Evolutionary conservation across 2,888 invertebrate genomes (phyloP), one percentile per base, ranked within the genome.

Genomic region (Taenaris catops): DNA sequence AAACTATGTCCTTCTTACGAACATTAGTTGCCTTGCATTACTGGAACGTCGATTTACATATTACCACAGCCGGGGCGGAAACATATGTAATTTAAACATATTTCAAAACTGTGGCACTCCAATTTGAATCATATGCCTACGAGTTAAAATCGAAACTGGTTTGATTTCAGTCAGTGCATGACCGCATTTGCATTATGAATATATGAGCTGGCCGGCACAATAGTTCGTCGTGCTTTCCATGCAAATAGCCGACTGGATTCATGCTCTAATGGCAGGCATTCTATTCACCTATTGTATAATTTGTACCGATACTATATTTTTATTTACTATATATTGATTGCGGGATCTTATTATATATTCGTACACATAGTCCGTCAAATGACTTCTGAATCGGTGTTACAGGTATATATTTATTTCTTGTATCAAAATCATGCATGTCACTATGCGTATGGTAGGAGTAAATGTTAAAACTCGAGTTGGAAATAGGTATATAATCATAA

Each of bases 131-230:
- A 6, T 26, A 26, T 9, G 3, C 4, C 9, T 9, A 1, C 3
- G 26, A 2, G 9, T 17, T 16, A 17, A 17, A 26, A 3, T 8
- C n/a, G 1, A 9, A 1, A 26, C 4, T 26, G 9, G 17, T 9
- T 8, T 26, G 9, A 26, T 7, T 2, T 8, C 5, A 8, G 3
- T 25, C 10, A 14, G 6, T 17, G 29, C 29, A 18, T 32, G 34
- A 25, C 21, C 10, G 20, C 29, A 29, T 26, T 26, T 31, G 34
- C 29, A 25, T 17, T 25, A 39, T 29, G 20, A 39, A 34, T 39
- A 29, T 33, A 20, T 38, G 24, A 38, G 14, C 19, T 12, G 28
- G 28, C 8, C 16, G 12, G 19, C 16, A 28, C 28, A 34, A 38
- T 34, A 24, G 11, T 11, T 16, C 8, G 7, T 2, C 25, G 28